Base-by-base conservation (phyloP, 2,888 invertebrate genomes). In the Lacanobia wlatinum region DNA sequence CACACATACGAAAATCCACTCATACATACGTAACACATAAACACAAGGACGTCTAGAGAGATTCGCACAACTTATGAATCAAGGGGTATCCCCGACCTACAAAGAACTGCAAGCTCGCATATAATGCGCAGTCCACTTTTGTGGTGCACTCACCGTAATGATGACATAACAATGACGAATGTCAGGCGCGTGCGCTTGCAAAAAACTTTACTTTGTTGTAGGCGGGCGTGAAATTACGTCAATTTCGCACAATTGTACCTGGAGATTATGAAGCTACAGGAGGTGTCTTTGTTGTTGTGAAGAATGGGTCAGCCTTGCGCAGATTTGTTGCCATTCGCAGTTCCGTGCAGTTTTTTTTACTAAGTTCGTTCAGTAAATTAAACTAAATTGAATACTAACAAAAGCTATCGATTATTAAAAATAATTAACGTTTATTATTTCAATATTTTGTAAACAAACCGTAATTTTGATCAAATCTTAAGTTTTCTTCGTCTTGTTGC, bases 201-300 rank as follows among this genome's bases (percentile, higher is more conserved):
- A 93, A 94, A 93, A 92, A 87, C 75, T 81, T 83, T 74, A 67
- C 86, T 87, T 89, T 90, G 85, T 90, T 89, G 91, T 90, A 87
- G 91, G 92, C 90, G 91, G 90, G 89, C 90, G 89, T 90, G 88
- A 90, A 93, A 93, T 95, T 95, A 94, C 95, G 94, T 93, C 93
- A 93, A 93, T 92, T 96, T 96, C 95, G 96, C 96, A 96, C 95
- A 96, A 94, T 93, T 93, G 91, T 95, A 96, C 94, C 87, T 95
- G 94, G 95, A 89, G 85, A 89, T 80, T 87, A 96, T 90, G 70
- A 83, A 52, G 38, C 73, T 77, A 63, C 55, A 89, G 87, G 90
- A 92, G 89, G 84, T 90, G 82, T 87, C 87, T 90, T 84, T 93
- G 87, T 91, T 90, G 64, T 89, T 87, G 87, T 88, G 85, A 90